Percentiles rank a stretch among this genome's conserved stretches.
These are phyloP conservation scores for Anadara kagoshimensis DNA, from an alignment of 1,140 invertebrate genomes.

Conservation along the genomic window DNA sequence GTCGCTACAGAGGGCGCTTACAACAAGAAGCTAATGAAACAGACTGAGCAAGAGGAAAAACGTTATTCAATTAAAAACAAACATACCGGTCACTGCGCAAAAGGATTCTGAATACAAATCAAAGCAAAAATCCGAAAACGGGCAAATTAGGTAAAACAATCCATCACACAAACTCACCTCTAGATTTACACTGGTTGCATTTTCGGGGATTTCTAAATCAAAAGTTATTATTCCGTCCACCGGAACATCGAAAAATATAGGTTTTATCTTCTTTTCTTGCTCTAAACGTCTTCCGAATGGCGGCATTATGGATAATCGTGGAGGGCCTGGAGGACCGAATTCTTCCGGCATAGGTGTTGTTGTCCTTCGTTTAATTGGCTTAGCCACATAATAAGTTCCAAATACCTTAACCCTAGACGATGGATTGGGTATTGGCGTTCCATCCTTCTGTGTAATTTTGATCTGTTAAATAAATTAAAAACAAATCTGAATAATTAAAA, in stretches of 20 bases:
- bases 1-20: too few species aligned
- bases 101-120: too few species aligned
- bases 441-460: constrained; percentile 48
- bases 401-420: constrained; percentile 37
- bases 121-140: too few species aligned
- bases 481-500: background rate
- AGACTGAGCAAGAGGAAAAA: too few species aligned
- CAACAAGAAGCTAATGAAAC: too few species aligned
- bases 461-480: constrained; percentile 28
- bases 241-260: constrained; percentile 30
- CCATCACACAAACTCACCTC: constrained; percentile 26
- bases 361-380: background rate
- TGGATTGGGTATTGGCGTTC: constrained; percentile 31
- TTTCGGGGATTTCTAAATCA: constrained; percentile 36
- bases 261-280: background rate
- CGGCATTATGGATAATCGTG: background rate
- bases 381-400: constrained; percentile 28
- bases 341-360: constrained; percentile 5
- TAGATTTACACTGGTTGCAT: constrained; percentile 35
- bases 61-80: too few species aligned
- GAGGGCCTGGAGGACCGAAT: background rate
- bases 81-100: too few species aligned
- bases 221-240: constrained; percentile 47
- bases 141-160: too few species aligned
- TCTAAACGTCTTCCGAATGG: background rate